A percentile compares a stretch with the other conserved stretches of the same genome.
Conservation (phyloP, 2,113 vertebrate species). For the Fukomys damarensis region DNA sequence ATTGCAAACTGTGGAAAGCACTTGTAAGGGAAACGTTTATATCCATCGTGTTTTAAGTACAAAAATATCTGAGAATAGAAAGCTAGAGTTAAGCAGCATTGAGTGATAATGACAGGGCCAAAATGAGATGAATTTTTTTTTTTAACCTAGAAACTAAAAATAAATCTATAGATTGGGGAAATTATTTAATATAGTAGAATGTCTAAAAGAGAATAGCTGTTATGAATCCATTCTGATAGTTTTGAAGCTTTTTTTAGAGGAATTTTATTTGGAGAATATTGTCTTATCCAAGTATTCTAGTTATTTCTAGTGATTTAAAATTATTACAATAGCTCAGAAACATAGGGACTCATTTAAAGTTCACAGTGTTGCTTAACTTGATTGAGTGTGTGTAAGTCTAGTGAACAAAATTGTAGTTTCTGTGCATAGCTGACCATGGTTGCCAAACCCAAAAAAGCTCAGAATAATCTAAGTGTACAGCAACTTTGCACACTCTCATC, state of each 20-base stretch:
- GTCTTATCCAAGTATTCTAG: constrained; percentile 57
- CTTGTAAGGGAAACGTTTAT: neutral
- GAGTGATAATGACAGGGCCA: neutral
- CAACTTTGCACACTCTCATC: neutral
- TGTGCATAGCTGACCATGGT: neutral
- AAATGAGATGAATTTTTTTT: constrained; percentile 48
- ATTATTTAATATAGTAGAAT: neutral
- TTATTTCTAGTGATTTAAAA: constrained; percentile 45
- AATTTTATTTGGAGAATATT: constrained; percentile 49
- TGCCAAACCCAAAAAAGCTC: neutral
- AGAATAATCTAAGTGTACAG: neutral
- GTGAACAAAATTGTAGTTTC: neutral
- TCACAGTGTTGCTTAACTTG: neutral
- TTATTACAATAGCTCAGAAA: neutral
- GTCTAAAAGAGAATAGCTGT: constrained; percentile 9
- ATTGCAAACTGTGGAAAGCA: neutral
- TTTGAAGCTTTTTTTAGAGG: neutral
- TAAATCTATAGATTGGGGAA: neutral
- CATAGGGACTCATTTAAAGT: neutral
- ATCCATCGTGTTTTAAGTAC: constrained; percentile 26
- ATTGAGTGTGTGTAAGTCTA: neutral
- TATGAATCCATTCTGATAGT: neutral
- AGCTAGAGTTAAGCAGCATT: neutral
- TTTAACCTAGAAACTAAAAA: constrained; percentile 20
- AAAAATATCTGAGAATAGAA: neutral